Conservation (phyloP, 35 echinoderm and acorn worm species). For the Apostichopus japonicus region DNA sequence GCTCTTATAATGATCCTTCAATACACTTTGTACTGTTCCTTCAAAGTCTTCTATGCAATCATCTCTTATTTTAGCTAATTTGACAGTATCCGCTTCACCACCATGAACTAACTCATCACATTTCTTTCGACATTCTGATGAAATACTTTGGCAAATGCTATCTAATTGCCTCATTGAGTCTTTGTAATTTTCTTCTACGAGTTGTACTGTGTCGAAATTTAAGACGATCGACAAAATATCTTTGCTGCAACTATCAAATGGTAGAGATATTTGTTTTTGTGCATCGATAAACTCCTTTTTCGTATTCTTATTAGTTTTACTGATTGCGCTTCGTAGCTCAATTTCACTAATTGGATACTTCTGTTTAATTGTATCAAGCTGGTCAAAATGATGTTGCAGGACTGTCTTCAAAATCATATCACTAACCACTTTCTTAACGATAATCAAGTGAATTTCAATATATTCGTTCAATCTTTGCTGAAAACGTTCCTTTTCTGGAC, state of each 20-base stretch:
- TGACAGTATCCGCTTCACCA: not conserved
- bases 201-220: not conserved
- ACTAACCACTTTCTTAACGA: not conserved
- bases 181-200: conserved; percentile 27
- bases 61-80: not conserved
- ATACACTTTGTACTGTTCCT: not conserved
- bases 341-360: not conserved
- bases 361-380: not conserved
- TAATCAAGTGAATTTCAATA: not conserved
- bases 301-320: not conserved
- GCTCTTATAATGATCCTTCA: not conserved
- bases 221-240: not conserved
- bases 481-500: not conserved
- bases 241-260: not conserved
- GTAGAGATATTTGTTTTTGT: not conserved
- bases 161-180: not conserved
- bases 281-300: not conserved
- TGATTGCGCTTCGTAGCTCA: not conserved
- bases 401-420: not conserved
- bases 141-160: not conserved
- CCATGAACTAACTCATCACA: not conserved
- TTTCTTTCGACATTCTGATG: not conserved
- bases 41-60: not conserved
- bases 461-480: not conserved
- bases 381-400: not conserved